phyloP scores from a whole-genome alignment of 2,888 invertebrate species.

The Pachymerium ferrugineum region DNA sequence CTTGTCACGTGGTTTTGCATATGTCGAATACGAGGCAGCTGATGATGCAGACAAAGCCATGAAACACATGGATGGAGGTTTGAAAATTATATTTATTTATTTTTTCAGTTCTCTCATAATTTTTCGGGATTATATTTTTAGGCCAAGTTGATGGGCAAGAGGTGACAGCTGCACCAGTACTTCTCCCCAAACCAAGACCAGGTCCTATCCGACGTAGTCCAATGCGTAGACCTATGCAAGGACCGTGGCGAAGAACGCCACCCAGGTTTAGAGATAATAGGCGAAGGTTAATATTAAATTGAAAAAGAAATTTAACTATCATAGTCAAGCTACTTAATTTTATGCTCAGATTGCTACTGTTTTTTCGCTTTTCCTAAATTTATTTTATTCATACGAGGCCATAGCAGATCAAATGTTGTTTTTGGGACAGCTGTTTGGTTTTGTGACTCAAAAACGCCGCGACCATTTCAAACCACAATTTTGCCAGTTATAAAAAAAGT shows the following conservation, averaged over 20 bases:
- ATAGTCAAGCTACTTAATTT: too few relatives aligned
- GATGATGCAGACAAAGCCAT: conserved; percentile 98
- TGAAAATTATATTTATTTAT: background rate
- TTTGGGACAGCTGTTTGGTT: too few relatives aligned
- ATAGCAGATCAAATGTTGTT: too few relatives aligned
- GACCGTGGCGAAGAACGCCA: conserved; percentile 34
- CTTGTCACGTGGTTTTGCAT: conserved; percentile 87
- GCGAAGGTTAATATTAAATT: too few relatives aligned
- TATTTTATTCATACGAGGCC: too few relatives aligned
- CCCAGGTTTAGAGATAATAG: conserved; percentile 35
- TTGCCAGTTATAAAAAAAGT: too few relatives aligned
- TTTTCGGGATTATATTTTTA: background rate
- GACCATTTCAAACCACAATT: too few relatives aligned
- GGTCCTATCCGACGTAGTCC: conserved; percentile 44
- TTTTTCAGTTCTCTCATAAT: background rate
- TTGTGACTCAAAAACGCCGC: too few relatives aligned
- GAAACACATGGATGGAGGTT: conserved; percentile 98
- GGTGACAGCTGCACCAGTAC: conserved; percentile 89
- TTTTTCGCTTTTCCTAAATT: too few relatives aligned
- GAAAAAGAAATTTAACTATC: too few relatives aligned
- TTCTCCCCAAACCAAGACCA: conserved; percentile 54
- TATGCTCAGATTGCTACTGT: too few relatives aligned
- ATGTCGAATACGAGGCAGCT: conserved; percentile 86
- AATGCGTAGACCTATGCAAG: conserved; percentile 42
- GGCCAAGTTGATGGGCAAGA: conserved; percentile 92